Evolutionary conservation across 2,797 vertebrate species (phyloP).

Genomic region (Hydrolagus colliei): DNA sequence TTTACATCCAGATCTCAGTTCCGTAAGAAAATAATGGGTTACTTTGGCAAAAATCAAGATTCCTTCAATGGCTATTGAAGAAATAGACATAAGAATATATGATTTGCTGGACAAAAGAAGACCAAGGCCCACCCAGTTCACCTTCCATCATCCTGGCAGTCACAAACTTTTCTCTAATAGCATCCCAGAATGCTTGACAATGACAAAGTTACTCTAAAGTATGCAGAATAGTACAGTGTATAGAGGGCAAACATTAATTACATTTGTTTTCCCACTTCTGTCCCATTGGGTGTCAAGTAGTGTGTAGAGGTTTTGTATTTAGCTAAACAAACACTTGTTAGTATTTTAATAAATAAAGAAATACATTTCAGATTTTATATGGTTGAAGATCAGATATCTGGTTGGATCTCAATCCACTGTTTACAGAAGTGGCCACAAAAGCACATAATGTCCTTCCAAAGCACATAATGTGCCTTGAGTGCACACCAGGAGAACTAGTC

Average conservation of each 20-base stretch:
- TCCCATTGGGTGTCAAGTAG: not conserved
- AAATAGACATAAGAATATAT: no score
- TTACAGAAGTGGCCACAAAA: not conserved
- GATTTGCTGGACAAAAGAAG: no score
- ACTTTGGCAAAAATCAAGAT: no score
- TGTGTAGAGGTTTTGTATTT: not conserved
- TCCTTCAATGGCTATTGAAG: no score
- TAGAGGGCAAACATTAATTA: not conserved
- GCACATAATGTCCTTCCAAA: not conserved
- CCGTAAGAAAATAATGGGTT: no score
- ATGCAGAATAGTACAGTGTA: not conserved
- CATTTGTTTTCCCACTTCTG: not conserved
- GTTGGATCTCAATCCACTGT: not conserved
- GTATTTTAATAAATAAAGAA: not conserved
- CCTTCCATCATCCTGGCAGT: no score
- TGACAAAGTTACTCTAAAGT: not conserved
- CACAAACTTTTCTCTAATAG: no score
- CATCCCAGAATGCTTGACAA: no score
- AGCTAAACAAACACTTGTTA: not conserved
- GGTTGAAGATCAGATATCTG: not conserved
- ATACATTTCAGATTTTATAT: not conserved
- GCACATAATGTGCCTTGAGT: not conserved
- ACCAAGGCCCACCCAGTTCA: no score
- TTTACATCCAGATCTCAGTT: no score
- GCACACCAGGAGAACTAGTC: not conserved